Evolutionary conservation across 1,140 invertebrate genomes (phyloP).

Genomic region (Hylyphantes graminicola): DNA sequence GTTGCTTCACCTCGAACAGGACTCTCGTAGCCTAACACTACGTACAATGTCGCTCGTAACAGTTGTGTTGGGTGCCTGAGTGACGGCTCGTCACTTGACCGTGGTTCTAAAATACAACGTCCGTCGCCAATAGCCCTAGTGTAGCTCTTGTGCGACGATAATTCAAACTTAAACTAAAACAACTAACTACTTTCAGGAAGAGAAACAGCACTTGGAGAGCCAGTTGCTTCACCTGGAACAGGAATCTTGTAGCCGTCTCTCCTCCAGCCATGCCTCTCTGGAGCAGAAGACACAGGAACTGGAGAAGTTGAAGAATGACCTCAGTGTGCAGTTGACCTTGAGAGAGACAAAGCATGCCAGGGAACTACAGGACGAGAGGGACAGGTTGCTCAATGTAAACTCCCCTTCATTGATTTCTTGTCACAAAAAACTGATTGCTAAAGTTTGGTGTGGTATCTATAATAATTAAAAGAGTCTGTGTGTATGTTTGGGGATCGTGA

Average conservation of each 20-base stretch:
- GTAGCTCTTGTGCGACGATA: too few relatives aligned
- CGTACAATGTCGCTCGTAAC: too few relatives aligned
- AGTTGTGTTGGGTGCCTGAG: too few relatives aligned
- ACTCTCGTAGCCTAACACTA: too few relatives aligned
- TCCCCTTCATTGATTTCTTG: neutral
- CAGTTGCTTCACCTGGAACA: slow-evolving; percentile 74
- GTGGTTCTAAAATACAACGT: too few relatives aligned
- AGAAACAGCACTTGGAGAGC: slow-evolving; percentile 67
- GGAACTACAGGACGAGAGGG: slow-evolving; percentile 69
- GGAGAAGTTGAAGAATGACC: slow-evolving; percentile 69
- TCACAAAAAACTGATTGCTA: neutral
- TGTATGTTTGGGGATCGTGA: too few relatives aligned
- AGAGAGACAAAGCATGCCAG: slow-evolving; percentile 67
- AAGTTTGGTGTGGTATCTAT: too few relatives aligned
- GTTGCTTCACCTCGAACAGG: too few relatives aligned
- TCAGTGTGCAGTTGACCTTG: slow-evolving; percentile 68
- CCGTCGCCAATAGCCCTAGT: too few relatives aligned
- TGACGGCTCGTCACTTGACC: too few relatives aligned
- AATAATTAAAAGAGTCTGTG: too few relatives aligned
- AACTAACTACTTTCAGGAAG: slow-evolving; percentile 65
- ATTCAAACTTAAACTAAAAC: too few relatives aligned
- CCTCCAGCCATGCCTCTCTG: slow-evolving; percentile 68
- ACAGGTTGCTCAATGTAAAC: slow-evolving; percentile 68
- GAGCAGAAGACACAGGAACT: slow-evolving; percentile 69
- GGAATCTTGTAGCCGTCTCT: slow-evolving; percentile 70